A percentile compares a stretch with the other conserved stretches of the same genome.
phyloP scores from a whole-genome alignment of 2,888 invertebrate species.

The Seira ritae region DNA sequence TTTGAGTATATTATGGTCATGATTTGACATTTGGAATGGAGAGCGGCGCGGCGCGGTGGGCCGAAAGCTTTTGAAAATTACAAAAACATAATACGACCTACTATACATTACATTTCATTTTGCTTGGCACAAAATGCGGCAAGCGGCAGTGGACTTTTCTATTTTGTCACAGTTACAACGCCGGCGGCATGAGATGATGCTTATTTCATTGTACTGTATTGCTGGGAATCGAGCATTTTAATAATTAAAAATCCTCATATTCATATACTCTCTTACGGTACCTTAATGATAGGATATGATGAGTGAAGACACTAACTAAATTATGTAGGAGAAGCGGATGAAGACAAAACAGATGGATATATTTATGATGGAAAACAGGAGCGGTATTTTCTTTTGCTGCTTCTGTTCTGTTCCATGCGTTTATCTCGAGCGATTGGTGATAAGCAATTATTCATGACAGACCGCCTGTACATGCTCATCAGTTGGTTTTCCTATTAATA shows the following conservation, averaged over 20 bases:
- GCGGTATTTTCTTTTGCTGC: constrained; percentile 49
- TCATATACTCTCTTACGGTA: background rate
- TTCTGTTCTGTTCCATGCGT: constrained; percentile 31
- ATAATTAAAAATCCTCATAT: background rate
- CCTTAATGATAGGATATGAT: background rate
- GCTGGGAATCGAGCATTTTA: background rate
- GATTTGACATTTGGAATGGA: no score
- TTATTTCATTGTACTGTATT: background rate
- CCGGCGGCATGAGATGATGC: no score
- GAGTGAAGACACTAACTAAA: constrained; percentile 12
- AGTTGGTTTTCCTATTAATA: background rate
- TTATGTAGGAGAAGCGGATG: background rate
- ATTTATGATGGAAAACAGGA: constrained; percentile 54
- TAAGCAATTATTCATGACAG: constrained; percentile 56
- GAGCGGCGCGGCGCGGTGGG: no score
- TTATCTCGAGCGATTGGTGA: constrained; percentile 54
- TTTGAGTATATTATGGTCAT: no score
- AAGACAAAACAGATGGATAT: constrained; percentile 14
- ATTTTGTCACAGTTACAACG: no score
- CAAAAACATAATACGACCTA: no score
- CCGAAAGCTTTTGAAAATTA: no score
- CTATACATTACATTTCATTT: no score
- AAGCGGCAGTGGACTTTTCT: no score
- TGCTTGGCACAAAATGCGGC: no score
- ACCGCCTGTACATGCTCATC: constrained; percentile 2